Conservation (phyloP, 2,797 vertebrate species). For the Triplophysa yarkandensis region DNA sequence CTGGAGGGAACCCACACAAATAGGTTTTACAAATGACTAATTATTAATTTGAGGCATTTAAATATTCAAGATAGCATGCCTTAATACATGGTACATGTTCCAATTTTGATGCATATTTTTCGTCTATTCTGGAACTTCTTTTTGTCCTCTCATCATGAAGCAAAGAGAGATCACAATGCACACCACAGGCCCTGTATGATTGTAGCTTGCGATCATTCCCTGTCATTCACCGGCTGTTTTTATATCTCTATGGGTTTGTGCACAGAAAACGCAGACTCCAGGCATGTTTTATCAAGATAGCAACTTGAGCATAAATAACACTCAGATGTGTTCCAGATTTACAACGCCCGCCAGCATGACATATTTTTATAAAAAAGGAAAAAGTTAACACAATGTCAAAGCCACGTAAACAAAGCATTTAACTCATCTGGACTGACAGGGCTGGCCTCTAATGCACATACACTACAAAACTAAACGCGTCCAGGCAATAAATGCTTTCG, state of each 20-base stretch:
- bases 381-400: conserved; percentile 59
- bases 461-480: conserved; percentile 30
- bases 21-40: conserved; percentile 37
- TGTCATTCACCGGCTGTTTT: conserved; percentile 72
- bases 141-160: conserved; percentile 49
- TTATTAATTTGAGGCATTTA: not conserved
- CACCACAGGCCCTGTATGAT: conserved; percentile 68
- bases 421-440: conserved; percentile 44
- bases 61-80: not conserved
- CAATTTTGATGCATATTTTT: not conserved
- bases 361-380: conserved; percentile 57
- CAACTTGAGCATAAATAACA: conserved; percentile 71
- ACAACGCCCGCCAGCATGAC: conserved; percentile 50
- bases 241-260: conserved; percentile 69
- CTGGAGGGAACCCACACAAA: conserved; percentile 71
- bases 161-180: conserved; percentile 64
- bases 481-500: conserved; percentile 43
- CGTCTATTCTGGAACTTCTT: conserved; percentile 34
- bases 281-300: conserved; percentile 69
- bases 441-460: conserved; percentile 40
- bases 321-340: conserved; percentile 73
- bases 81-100: not conserved
- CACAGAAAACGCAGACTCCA: conserved; percentile 59
- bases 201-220: conserved; percentile 66
- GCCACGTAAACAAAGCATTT: conserved; percentile 64